phyloP scores from a whole-genome alignment of 2,797 vertebrate species.

The Ctenochaetus hawaiiensis region DNA sequence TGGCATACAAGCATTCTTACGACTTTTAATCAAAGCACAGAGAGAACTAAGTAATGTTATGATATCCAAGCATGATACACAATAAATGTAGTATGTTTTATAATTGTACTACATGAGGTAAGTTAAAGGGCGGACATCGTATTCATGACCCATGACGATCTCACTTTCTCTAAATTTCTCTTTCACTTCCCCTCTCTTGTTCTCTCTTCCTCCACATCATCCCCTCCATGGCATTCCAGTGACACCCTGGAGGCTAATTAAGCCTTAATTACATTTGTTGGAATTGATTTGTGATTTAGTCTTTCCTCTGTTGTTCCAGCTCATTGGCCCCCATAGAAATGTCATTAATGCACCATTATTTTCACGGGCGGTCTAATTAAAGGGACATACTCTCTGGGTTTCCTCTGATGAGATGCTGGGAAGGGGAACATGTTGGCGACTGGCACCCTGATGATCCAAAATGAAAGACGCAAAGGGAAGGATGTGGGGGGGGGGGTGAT shows the following conservation, averaged over 20 bases:
- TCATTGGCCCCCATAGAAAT: conserved; percentile 88
- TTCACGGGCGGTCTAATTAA: conserved; percentile 86
- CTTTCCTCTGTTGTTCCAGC: conserved; percentile 87
- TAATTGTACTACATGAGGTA: conserved; percentile 42
- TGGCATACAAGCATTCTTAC: conserved; percentile 56
- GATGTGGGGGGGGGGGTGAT: conserved; percentile 7
- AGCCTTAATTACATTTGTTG: conserved; percentile 91
- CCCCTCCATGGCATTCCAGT: conserved; percentile 70
- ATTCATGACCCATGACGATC: conserved; percentile 58
- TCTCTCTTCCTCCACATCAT: conserved; percentile 61
- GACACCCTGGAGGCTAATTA: conserved; percentile 88
- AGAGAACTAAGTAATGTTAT: conserved; percentile 24
- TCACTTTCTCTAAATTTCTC: conserved; percentile 64
- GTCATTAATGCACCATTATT: conserved; percentile 89
- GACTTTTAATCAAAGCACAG: conserved; percentile 57
- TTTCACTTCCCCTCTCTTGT: conserved; percentile 59
- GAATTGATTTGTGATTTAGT: conserved; percentile 91
- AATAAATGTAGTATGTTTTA: conserved; percentile 31
- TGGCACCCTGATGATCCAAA: conserved; percentile 75
- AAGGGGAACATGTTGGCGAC: conserved; percentile 71
- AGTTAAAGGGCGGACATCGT: conserved; percentile 28
- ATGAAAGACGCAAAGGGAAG: conserved; percentile 64
- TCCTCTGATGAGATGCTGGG: conserved; percentile 77
- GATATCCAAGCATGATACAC: conserved; percentile 3
- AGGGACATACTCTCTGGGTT: conserved; percentile 84